Conservation (phyloP, 2,888 invertebrate genomes). For the Sinohyriopsis cumingii region DNA sequence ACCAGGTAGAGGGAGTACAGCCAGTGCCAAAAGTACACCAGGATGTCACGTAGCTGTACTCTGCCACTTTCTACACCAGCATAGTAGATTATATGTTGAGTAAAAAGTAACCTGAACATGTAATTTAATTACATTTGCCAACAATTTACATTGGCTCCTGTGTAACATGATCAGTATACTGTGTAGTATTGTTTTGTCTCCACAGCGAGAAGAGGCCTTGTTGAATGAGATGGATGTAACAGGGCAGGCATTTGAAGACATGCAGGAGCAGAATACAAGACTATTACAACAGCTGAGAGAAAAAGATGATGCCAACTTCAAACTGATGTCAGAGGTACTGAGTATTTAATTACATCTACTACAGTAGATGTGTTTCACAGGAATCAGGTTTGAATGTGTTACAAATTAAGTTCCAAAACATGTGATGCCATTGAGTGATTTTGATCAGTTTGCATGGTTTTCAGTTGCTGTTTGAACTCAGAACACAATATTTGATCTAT, state of each 20-base stretch:
- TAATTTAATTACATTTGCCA: too few relatives aligned
- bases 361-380: background rate
- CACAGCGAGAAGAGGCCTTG: slow-evolving; percentile 91
- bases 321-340: slow-evolving; percentile 91
- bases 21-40: too few relatives aligned
- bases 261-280: slow-evolving; percentile 98
- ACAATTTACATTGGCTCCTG: too few relatives aligned
- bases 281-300: slow-evolving; percentile 95
- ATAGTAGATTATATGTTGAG: too few relatives aligned
- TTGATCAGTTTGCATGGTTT: too few relatives aligned
- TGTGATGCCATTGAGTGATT: background rate
- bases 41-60: too few relatives aligned
- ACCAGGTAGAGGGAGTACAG: too few relatives aligned
- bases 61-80: too few relatives aligned
- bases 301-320: slow-evolving; percentile 96
- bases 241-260: slow-evolving; percentile 98
- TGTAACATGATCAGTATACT: too few relatives aligned
- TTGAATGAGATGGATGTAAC: slow-evolving; percentile 99
- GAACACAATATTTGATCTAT: too few relatives aligned
- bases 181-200: background rate
- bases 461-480: too few relatives aligned
- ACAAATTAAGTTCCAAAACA: background rate
- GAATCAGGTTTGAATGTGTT: background rate
- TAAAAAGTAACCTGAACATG: too few relatives aligned
- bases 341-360: background rate